Base-by-base conservation (phyloP, 2,888 invertebrate genomes). In the Nomada goodeniana region DNA sequence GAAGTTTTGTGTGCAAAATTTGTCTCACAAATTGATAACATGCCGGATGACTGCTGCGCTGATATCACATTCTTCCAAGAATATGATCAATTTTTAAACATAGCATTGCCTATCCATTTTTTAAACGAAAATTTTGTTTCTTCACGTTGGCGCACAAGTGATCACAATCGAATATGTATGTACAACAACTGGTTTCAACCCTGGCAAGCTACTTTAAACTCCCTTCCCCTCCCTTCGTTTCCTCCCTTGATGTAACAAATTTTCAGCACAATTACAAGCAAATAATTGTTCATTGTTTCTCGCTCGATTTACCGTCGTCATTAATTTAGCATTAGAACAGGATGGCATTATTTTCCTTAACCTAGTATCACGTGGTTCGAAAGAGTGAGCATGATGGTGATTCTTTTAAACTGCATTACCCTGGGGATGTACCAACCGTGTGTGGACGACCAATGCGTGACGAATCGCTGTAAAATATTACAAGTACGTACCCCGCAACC, bases 361-460 rank as follows among this genome's bases (percentile, higher is more conserved):
- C 95, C 93, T 71, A 84, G 64, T 91, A 94, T 94, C 93, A 98
- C 97, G 94, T 99, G 99, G 99, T 99, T 99, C 95, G 99, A 99
- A 95, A 96, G 99, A 89, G 95, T 99, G 92, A 99, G 99, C 92
- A 99, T 99, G 98, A 95, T 98, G 94, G 99, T 99, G 86, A 99
- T 99, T 93, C 95, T 99, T 90, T 95, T 99, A 92, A 99, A 99
- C 95, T 99, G 99, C 95, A 96, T 99, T 89, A 99, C 99, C 18
- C 95, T 99, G 92, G 99, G 99, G 83, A 99, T 99, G 99, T 99
- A 99, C 95, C 98, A 99, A 94, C 99, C 99, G 36, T 99, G 99
- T 94, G 97, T 98, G 91, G 99, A 98, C 94, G 98, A 98, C 92
- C 96, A 96, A 90, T 99, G 99, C 94, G 95, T 96, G 84, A 97